Base-by-base conservation (phyloP, 2,888 invertebrate genomes). In the Eupithecia exiguata region DNA sequence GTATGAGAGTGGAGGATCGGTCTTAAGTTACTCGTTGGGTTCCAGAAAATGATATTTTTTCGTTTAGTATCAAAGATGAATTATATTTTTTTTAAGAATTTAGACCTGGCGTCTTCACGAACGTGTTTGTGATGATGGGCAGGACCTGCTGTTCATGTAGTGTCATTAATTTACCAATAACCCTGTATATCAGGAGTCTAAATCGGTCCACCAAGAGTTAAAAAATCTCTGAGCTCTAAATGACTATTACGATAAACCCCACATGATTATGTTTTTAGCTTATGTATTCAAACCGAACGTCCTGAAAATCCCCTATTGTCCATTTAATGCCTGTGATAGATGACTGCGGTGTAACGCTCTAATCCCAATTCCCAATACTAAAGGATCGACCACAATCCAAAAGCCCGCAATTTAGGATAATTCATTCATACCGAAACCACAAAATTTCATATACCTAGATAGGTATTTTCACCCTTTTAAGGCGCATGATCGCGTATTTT, bases 321-420 rank as follows among this genome's bases (percentile, higher is more conserved):
- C 76, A 74, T 78, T 76, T 81, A 78, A 81, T 80, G 77, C n/a
- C 66, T 71, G 78, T 82, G 83, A 87, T 83, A 81, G 82, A 86
- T 84, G 84, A 82, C 83, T 84, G 78, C 81, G 79, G 77, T 58
- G 25, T 82, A 84, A 81, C 80, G 76, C 79, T 80, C 80, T 84
- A 84, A 87, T 84, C 84, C 84, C 79, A 7, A 81, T 84, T 84
- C 79, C 80, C 82, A 80, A 82, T 82, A 81, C 82, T 79, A 85
- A 86, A 84, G 86, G 88, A 86, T 84, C 82, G 78, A 83, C 88
- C 87, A 82, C 86, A 87, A 88, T 85, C 85, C 84, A 77, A 84
- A 84, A 79, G 84, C 81, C 58, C 79, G 81, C 86, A 85, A 88
- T 89, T 88, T 85, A 80, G 79, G 76, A 83, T 84, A 86, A 89